A percentile compares a stretch with the other conserved stretches of the same genome.
phyloP scores from a whole-genome alignment of 2,113 vertebrate genomes.

The Platycercus adscitus region DNA sequence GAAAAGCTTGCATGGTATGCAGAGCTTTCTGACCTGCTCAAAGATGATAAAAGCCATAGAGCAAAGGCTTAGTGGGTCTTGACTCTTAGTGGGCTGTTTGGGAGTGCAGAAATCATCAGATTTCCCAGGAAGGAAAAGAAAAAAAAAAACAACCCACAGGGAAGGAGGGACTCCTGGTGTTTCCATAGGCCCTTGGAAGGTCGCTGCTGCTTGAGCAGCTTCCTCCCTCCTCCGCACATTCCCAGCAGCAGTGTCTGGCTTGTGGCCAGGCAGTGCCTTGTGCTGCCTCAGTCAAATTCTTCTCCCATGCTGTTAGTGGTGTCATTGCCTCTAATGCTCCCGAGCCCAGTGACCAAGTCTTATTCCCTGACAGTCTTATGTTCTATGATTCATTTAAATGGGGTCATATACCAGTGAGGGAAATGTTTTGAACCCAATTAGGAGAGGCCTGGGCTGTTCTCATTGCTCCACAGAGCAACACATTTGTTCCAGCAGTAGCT shows the following conservation, averaged over 20 bases:
- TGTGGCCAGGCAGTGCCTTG: neutral
- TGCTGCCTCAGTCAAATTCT: accelerated
- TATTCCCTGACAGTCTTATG: neutral
- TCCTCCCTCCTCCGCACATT: neutral
- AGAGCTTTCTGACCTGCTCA: neutral
- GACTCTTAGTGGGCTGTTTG: neutral
- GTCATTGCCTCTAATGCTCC: accelerated
- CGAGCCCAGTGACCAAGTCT: neutral
- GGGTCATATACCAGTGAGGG: neutral
- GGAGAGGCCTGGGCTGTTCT: neutral
- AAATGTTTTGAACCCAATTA: neutral
- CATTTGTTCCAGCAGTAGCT: neutral
- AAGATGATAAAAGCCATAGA: neutral
- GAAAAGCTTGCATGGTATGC: neutral
- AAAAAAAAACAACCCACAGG: accelerated
- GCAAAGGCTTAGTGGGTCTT: neutral
- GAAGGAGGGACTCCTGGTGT: neutral
- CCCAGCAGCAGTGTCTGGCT: neutral
- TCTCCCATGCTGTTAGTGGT: neutral
- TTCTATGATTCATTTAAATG: neutral
- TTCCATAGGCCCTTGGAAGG: neutral
- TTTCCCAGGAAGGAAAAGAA: neutral
- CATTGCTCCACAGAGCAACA: accelerated
- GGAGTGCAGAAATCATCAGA: neutral
- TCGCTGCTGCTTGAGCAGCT: neutral